Evolutionary conservation across 2,888 invertebrate species (phyloP).

Genomic region (Arrhopalites spinosus): DNA sequence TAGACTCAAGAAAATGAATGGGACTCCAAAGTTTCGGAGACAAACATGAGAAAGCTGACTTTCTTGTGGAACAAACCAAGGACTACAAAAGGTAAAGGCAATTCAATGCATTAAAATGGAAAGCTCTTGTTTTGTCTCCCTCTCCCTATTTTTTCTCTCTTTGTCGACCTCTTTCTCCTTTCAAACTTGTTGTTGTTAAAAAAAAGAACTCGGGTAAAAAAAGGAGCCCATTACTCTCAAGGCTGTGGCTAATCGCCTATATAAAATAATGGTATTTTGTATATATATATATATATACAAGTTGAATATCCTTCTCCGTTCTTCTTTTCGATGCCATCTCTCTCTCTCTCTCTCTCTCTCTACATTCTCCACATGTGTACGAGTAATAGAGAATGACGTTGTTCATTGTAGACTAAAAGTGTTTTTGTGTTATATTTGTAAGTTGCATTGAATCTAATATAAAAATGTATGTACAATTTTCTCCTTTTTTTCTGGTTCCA

Average conservation of each 20-base stretch:
- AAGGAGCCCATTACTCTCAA: no score
- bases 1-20: conserved; percentile 18
- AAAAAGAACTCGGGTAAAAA: no score
- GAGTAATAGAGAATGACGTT: no score
- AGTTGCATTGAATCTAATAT: no score
- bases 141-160: conserved; percentile 1
- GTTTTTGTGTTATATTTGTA: not conserved
- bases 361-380: not conserved
- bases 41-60: conserved; percentile 5
- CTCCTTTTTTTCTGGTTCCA: not conserved
- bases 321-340: not conserved
- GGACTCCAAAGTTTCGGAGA: conserved; percentile 17
- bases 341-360: not conserved
- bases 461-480: no score
- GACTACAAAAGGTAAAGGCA: conserved; percentile 18
- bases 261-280: not conserved
- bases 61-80: not conserved
- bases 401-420: not conserved
- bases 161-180: not conserved
- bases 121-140: conserved; percentile 11
- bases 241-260: no score
- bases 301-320: no score
- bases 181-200: no score
- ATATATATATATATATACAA: no score
- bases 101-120: conserved; percentile 26